phyloP scores from a whole-genome alignment of 1,140 invertebrate genomes.

The Micrasema minimum region DNA sequence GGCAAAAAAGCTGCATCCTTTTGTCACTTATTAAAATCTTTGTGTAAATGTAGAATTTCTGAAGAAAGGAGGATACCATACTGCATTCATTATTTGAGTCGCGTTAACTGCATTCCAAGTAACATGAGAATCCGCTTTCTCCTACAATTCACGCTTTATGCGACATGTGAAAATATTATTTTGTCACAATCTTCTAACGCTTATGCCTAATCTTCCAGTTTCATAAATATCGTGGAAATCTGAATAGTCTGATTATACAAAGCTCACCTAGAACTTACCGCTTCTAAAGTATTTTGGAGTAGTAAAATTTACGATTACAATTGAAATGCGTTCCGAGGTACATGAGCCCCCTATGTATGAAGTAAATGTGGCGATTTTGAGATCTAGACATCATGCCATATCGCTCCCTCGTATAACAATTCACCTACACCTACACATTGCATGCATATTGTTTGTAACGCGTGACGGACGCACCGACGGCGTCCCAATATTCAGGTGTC shows the following conservation, averaged over 20 bases:
- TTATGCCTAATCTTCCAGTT: not conserved
- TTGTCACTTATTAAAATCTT: no score
- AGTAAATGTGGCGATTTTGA: constrained; percentile 64
- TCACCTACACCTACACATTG: constrained; percentile 18
- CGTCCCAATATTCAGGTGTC: constrained; percentile 38
- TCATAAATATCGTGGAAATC: not conserved
- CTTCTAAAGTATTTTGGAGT: not conserved
- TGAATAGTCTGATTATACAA: no score
- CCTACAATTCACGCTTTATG: constrained; percentile 49
- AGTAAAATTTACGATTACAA: not conserved
- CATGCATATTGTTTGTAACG: constrained; percentile 18
- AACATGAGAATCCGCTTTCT: constrained; percentile 65
- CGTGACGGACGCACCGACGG: not conserved
- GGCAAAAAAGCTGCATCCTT: not conserved
- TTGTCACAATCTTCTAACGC: constrained; percentile 11
- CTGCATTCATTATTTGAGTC: constrained; percentile 19
- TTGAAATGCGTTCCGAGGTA: constrained; percentile 64
- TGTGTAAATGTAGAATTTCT: constrained; percentile 35
- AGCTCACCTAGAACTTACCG: no score
- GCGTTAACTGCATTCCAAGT: constrained; percentile 67
- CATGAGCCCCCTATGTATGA: constrained; percentile 65
- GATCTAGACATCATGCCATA: constrained; percentile 62
- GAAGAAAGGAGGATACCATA: constrained; percentile 52
- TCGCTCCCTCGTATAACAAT: constrained; percentile 24
- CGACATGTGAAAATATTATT: constrained; percentile 31